phyloP scores from a whole-genome alignment of 1,140 invertebrate species.

The Onthophagus taurus region DNA sequence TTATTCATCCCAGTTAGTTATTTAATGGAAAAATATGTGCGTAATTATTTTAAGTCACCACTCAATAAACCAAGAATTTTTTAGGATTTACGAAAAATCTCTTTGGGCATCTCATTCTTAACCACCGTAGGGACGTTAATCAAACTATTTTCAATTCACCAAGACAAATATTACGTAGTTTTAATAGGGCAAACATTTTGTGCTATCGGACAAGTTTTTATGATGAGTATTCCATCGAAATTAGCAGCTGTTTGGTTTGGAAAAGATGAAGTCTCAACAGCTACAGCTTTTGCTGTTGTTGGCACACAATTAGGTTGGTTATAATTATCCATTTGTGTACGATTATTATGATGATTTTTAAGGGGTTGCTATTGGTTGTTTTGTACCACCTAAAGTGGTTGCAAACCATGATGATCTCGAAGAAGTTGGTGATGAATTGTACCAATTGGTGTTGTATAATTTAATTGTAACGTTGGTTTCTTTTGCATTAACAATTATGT shows the following conservation, averaged over 20 bases:
- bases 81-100: conserved; percentile 35
- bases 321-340: neutral
- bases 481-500: conserved; percentile 48
- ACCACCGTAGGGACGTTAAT: conserved; percentile 44
- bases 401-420: conserved; percentile 35
- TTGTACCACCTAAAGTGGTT: conserved; percentile 38
- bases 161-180: conserved; percentile 51
- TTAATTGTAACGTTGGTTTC: conserved; percentile 38
- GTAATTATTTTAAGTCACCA: conserved; percentile 8
- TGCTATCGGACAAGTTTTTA: conserved; percentile 58
- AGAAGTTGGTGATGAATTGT: conserved; percentile 35
- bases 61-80: conserved; percentile 12
- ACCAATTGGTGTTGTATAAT: conserved; percentile 38
- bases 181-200: conserved; percentile 61
- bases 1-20: conserved; percentile 26
- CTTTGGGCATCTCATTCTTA: conserved; percentile 45
- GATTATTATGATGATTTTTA: conserved; percentile 10
- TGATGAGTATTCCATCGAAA: conserved; percentile 60
- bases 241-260: conserved; percentile 55
- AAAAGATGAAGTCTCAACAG: conserved; percentile 55
- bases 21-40: conserved; percentile 29
- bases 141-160: conserved; percentile 52
- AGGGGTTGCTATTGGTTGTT: conserved; percentile 36
- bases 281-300: conserved; percentile 68
- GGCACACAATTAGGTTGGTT: conserved; percentile 57